Conservation (phyloP, 1,140 invertebrate genomes). For the Atta cephalotes region DNA sequence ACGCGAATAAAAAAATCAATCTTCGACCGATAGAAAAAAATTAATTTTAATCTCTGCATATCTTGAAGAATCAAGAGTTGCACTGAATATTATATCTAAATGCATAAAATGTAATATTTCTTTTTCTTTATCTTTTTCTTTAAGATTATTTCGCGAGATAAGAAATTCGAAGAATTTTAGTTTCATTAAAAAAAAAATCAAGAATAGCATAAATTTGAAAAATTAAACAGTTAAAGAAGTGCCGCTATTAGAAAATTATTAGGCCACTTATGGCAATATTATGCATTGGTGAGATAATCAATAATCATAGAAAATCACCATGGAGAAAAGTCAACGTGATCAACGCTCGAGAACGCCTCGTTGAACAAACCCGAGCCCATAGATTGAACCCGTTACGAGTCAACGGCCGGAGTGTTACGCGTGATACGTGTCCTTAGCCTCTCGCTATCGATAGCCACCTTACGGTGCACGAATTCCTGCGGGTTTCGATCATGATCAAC, state of each 20-base stretch:
- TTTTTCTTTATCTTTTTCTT: neutral
- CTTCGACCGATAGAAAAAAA: neutral
- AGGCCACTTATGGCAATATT: neutral
- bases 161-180: neutral
- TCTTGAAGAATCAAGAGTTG: neutral
- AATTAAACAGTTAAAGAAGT: neutral
- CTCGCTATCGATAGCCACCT: conserved; percentile 68
- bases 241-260: neutral
- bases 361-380: conserved; percentile 66
- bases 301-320: conserved; percentile 52
- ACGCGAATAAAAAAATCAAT: neutral
- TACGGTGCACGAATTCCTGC: conserved; percentile 65
- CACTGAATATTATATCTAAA: neutral
- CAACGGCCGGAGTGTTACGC: conserved; percentile 75
- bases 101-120: neutral
- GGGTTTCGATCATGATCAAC: conserved; percentile 16
- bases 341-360: conserved; percentile 63
- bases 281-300: neutral
- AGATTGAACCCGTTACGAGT: conserved; percentile 81
- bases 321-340: conserved; percentile 32
- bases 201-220: neutral
- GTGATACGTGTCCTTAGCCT: conserved; percentile 62
- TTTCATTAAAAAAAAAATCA: neutral
- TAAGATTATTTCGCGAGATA: neutral
- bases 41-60: neutral